Evolutionary conservation across 2,888 invertebrate genomes (phyloP).

Genomic region (Pachydiplax longipennis): DNA sequence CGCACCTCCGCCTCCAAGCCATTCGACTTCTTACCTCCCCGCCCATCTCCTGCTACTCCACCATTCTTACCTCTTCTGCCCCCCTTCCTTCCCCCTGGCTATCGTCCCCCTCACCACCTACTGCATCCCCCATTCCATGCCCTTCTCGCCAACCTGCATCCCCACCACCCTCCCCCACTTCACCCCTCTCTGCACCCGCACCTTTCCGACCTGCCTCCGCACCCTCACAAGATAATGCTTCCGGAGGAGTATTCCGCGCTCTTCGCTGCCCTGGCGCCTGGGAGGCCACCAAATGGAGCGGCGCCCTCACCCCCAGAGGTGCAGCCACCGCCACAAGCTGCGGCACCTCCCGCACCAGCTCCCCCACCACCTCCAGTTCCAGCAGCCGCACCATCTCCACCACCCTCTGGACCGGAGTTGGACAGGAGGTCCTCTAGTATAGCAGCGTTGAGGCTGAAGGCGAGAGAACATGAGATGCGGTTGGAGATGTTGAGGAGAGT

Average conservation of each 20-base stretch:
- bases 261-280: slow-evolving; percentile 35
- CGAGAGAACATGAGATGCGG: slow-evolving; percentile 87
- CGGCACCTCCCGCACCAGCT: slow-evolving; percentile 55
- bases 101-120: slow-evolving; percentile 66
- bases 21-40: slow-evolving; percentile 57
- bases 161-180: slow-evolving; percentile 47
- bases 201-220: slow-evolving; percentile 55
- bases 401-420: slow-evolving; percentile 67
- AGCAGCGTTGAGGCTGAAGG: slow-evolving; percentile 84
- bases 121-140: slow-evolving; percentile 57
- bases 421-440: slow-evolving; percentile 87
- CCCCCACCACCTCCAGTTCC: slow-evolving; percentile 54
- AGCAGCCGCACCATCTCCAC: slow-evolving; percentile 53
- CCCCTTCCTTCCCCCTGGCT: slow-evolving; percentile 46
- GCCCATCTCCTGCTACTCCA: slow-evolving; percentile 50
- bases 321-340: slow-evolving; percentile 50
- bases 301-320: slow-evolving; percentile 48
- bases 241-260: slow-evolving; percentile 41
- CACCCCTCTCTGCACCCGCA: slow-evolving; percentile 66
- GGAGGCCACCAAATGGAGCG: slow-evolving; percentile 53
- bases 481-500: slow-evolving; percentile 81
- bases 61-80: not conserved
- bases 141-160: slow-evolving; percentile 54
- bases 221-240: slow-evolving; percentile 47
- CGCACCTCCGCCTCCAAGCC: slow-evolving; percentile 63